A percentile compares a stretch with the other conserved stretches of the same genome.
phyloP scores from a whole-genome alignment of 2,797 vertebrate species.

The Gymnodraco acuticeps region DNA sequence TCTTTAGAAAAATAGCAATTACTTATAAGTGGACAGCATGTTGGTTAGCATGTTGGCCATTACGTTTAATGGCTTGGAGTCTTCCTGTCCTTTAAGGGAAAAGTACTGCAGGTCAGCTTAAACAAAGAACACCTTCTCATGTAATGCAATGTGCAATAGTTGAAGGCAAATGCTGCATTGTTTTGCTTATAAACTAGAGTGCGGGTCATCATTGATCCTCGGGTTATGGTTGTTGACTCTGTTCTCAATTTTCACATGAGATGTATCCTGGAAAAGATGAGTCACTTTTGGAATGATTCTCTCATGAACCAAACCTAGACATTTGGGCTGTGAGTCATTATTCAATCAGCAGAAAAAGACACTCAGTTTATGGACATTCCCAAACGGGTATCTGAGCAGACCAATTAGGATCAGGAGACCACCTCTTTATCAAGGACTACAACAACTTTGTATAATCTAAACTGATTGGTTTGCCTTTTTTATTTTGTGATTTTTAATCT shows the following conservation, averaged over 20 bases:
- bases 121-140: neutral
- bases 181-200: conserved; percentile 24
- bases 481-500: conserved; percentile 33
- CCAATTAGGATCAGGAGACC: conserved; percentile 8
- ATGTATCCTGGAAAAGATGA: conserved; percentile 71
- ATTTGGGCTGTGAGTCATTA: conserved; percentile 71
- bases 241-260: conserved; percentile 70
- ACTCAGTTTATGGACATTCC: conserved; percentile 31
- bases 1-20: neutral
- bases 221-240: conserved; percentile 52
- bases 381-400: conserved; percentile 13
- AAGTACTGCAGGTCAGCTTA: neutral
- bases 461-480: conserved; percentile 15
- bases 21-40: conserved; percentile 5
- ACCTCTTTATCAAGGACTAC: conserved; percentile 7
- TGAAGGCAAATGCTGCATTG: conserved; percentile 3
- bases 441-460: neutral
- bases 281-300: conserved; percentile 66
- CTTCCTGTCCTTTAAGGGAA: neutral
- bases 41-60: neutral
- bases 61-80: neutral
- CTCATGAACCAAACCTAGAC: conserved; percentile 59
- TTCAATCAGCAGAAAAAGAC: conserved; percentile 46
- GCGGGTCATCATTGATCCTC: conserved; percentile 37
- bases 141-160: neutral